Evolutionary conservation across 2,888 invertebrate species (phyloP), one percentile per base, ranked within the genome.

Genomic region (Diadegma fenestrale): DNA sequence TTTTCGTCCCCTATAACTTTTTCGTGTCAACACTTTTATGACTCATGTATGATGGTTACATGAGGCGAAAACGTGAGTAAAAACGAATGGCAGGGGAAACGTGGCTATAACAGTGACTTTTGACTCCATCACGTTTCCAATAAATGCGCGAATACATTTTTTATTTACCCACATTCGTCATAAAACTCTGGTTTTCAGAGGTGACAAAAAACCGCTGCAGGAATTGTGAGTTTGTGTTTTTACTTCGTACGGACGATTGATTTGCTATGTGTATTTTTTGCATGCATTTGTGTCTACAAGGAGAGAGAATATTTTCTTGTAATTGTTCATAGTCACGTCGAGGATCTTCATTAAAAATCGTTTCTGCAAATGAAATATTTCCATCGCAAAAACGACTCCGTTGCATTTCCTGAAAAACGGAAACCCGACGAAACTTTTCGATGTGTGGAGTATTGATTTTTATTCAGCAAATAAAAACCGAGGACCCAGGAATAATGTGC

Each of bases 1-100:
- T 69, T 78, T 78, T 81, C 78, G 87, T 88, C 87, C 86, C 75
- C 22, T 87, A 87, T 86, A 90, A 89, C 87, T 90, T 89, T 88
- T 81, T 81, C 85, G 86, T 89, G 91, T 90, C 91, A 91, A 91
- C 89, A 91, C 87, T 91, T 91, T 91, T 91, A 91, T 89, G 90
- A 88, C 87, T 88, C 80, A 77, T 72, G 69, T 76, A 77, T 77
- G 26, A 73, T 41, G 73, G 48, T 78, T 81, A 80, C 75, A 71
- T 66, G 76, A 72, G 45, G 68, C 73, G 73, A 54, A 58, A 77
- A 61, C 78, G 63, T 76, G 71, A 26, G 33, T 54, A 22, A 58
- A 33, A 19, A 26, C 8, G 8, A 76, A 26, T 1, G 54, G 71
- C 58, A 43, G 33, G 45, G 72, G 51, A 43, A 54, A 71, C 71